These are phyloP conservation scores for Petrophora chlorosata DNA, from an alignment of 2,888 invertebrate genomes.

Conservation along the genomic window DNA sequence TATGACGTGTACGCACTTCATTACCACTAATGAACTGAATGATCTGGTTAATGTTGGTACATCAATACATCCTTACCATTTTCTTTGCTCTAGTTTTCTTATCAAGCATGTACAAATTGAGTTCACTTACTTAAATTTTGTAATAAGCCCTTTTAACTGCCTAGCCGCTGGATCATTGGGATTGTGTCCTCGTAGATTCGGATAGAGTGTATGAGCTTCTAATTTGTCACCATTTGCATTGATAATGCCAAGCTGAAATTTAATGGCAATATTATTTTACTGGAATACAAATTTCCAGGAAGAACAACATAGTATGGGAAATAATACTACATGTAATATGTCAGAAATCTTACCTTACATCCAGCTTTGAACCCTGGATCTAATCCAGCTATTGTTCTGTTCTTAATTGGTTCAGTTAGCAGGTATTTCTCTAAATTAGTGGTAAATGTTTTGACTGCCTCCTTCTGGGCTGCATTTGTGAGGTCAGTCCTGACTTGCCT, in stretches of 20 bases:
- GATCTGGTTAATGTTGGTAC: no score
- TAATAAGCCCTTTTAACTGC: conserved; percentile 81
- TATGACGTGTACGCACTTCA: no score
- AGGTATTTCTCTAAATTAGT: conserved; percentile 93
- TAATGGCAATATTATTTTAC: no score
- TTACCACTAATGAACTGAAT: no score
- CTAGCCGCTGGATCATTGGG: conserved; percentile 67
- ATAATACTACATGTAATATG: no score
- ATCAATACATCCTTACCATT: no score
- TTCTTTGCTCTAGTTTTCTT: no score
- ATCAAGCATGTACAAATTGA: not conserved
- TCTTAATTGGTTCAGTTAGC: conserved; percentile 91
- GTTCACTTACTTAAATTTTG: conserved; percentile 76
- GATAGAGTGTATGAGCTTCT: conserved; percentile 87
- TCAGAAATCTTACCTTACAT: conserved; percentile 86
- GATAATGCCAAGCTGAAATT: conserved; percentile 87
- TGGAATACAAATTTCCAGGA: no score
- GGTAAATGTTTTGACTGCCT: conserved; percentile 93
- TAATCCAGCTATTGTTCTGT: conserved; percentile 91
- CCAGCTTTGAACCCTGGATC: conserved; percentile 96
- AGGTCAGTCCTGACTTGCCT: conserved; percentile 89
- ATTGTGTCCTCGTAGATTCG: conserved; percentile 73
- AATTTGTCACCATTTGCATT: conserved; percentile 88
- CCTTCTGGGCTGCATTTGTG: conserved; percentile 89
- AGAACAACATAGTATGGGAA: no score